A percentile compares a stretch with the other conserved stretches of the same genome.
Evolutionary conservation across 30 jellyfish, hydroid and myxozoan species (phyloP).

Genomic region (Aurelia sp.): DNA sequence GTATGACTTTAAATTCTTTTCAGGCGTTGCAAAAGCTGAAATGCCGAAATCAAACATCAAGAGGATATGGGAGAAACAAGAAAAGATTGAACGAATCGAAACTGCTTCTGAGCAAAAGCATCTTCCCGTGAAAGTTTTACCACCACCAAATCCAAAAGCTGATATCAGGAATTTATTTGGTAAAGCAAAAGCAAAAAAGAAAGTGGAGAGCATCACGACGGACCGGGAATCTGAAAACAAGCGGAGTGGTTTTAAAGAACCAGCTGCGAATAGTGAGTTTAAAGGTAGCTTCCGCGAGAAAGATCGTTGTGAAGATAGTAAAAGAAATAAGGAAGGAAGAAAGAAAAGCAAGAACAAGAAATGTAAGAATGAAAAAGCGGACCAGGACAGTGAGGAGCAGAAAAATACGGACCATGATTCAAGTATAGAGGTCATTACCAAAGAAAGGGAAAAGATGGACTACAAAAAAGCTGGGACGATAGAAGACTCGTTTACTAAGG

Average conservation of each 20-base stretch:
- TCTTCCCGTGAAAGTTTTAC: not conserved
- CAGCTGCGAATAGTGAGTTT: not conserved
- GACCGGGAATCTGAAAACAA: not conserved
- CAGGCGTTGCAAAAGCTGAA: constrained; percentile 63
- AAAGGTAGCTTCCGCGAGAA: not conserved
- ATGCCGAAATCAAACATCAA: constrained; percentile 44
- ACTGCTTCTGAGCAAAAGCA: not conserved
- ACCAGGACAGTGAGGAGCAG: not conserved
- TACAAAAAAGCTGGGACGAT: not conserved
- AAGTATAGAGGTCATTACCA: not conserved
- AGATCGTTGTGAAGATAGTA: not conserved
- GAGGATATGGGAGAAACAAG: constrained; percentile 61
- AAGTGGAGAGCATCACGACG: not conserved
- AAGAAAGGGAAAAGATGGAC: not conserved
- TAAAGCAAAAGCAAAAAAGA: constrained; percentile 6
- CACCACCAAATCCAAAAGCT: constrained; percentile 33
- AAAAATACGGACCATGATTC: not conserved
- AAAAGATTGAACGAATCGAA: constrained; percentile 1
- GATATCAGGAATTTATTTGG: constrained; percentile 25
- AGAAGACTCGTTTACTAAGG: not conserved
- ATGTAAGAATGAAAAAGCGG: not conserved
- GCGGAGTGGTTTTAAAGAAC: not conserved
- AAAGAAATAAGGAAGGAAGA: not conserved
- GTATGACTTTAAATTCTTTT: not conserved
- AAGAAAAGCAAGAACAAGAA: not conserved